Evolutionary conservation across 2,888 invertebrate species (phyloP).

Genomic region (Gari tellinella): DNA sequence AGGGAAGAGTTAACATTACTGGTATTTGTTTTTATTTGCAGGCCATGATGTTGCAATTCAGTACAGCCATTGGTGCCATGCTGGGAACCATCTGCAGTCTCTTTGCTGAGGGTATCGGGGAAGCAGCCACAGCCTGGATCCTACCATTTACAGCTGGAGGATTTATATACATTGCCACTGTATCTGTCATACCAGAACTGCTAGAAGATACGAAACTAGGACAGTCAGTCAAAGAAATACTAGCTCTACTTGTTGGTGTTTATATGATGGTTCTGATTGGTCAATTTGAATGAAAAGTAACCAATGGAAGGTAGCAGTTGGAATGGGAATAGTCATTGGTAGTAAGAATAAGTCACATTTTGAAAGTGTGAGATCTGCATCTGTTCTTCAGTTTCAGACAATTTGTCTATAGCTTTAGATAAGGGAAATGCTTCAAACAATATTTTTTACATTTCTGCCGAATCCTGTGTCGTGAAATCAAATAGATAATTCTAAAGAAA

Average conservation of each 20-base stretch:
- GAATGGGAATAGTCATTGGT: too few species aligned
- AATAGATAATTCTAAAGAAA: too few species aligned
- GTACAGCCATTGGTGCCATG: constrained; percentile 97
- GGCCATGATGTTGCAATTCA: constrained; percentile 97
- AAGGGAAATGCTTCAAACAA: too few species aligned
- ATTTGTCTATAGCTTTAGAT: too few species aligned
- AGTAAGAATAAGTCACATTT: too few species aligned
- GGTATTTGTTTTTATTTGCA: constrained; percentile 74
- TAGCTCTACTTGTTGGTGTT: constrained; percentile 94
- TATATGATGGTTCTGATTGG: constrained; percentile 98
- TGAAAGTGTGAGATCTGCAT: too few species aligned
- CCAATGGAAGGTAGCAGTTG: too few species aligned
- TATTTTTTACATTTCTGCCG: too few species aligned
- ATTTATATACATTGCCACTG: constrained; percentile 99
- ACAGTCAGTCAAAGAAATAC: constrained; percentile 96
- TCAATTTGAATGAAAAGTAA: constrained; percentile 88
- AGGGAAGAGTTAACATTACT: too few species aligned
- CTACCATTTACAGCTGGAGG: constrained; percentile 98
- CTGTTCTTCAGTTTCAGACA: too few species aligned
- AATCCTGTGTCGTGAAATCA: too few species aligned
- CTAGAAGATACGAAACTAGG: constrained; percentile 93
- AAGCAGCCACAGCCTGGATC: constrained; percentile 88
- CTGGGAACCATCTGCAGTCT: constrained; percentile 96
- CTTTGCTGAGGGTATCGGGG: constrained; percentile 89
- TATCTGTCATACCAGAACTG: constrained; percentile 98